Base-by-base conservation (phyloP, 2,888 invertebrate genomes). In the Dryomyza anilis region DNA sequence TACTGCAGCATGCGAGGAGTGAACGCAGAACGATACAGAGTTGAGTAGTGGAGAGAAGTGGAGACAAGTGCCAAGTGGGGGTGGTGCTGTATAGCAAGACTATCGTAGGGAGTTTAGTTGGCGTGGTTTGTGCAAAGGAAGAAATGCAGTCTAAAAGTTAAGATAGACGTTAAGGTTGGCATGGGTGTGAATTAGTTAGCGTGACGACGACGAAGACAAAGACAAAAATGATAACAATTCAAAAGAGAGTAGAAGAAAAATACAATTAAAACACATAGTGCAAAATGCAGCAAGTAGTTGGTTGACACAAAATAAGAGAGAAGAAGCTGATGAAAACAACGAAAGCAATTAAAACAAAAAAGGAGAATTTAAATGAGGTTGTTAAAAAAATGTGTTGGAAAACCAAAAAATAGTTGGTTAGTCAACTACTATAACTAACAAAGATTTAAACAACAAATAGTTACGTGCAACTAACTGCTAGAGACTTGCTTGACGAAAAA, bases 181-280 rank as follows among this genome's bases (percentile, higher is more conserved):
- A 29, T 39, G 27, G 53, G 61, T 61, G 61, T 43, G 43, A 61
- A 61, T 52, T 61, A 36, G 50, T 57, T 61, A 56, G 61, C 65
- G 61, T 65, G 65, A 65, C 61, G 65, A 63, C 48, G 48, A 59
- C 53, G 48, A 59, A 25, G 48, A 59, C 46, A 48, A 48, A 52
- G n/a, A 52, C 14, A n/a, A 52, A 25, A 56, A 6, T 14, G 21
- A 33, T 16, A 23, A 55, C 19, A 33, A 55, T 23, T 19, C 2
- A 36, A 8, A 29, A 53, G 19, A 16, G 33, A 53, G 16, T 19
- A 21, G 16, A 16, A 30, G 1, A 30, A 46, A 46, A 46, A 19
- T 48, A 12, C 46, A n/a, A 48, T 23, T 23, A 48, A 21, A 36
- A 10, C 30, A 30, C 29, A n/a, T 53, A 29, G 10, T 21, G 21